Conservation (phyloP, 2,888 invertebrate genomes). For the Ophion ventricosus region DNA sequence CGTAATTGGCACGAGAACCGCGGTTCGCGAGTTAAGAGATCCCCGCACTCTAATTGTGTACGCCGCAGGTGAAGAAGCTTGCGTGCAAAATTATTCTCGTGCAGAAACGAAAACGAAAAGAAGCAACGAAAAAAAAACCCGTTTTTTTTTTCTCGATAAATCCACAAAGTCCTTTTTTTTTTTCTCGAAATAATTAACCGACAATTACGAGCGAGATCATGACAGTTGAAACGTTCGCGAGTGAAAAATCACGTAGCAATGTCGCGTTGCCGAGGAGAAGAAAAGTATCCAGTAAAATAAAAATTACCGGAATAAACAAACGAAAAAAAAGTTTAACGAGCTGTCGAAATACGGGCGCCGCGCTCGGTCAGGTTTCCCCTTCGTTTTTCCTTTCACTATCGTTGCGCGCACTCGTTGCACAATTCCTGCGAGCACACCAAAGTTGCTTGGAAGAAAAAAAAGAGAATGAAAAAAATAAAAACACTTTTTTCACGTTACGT, state of each 20-base stretch:
- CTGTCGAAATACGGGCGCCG: conserved; percentile 49
- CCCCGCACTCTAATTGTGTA: neutral
- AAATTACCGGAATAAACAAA: conserved; percentile 10
- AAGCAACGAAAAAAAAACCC: neutral
- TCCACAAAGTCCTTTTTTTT: neutral
- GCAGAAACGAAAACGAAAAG: neutral
- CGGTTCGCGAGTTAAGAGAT: conserved; percentile 53
- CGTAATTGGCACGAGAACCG: conserved; percentile 62
- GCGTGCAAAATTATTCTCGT: neutral
- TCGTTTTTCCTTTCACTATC: conserved; percentile 61
- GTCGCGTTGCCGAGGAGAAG: conserved; percentile 24
- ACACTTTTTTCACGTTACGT: conserved; percentile 19
- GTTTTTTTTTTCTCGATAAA: neutral
- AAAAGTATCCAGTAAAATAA: conserved; percentile 37
- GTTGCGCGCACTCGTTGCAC: conserved; percentile 1
- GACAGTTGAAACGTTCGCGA: conserved; percentile 23
- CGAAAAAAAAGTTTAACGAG: conserved; percentile 56
- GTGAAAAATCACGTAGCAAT: conserved; percentile 41
- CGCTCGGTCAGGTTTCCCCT: conserved; percentile 54
- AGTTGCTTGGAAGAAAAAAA: conserved; percentile 35
- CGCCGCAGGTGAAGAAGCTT: conserved; percentile 7
- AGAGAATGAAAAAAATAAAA: neutral
- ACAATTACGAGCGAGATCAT: neutral
- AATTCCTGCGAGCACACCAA: conserved; percentile 28
- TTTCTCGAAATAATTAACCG: conserved; percentile 12